These are phyloP conservation scores for Xenopus laevis DNA, from an alignment of 2,113 vertebrate species.

Conservation along the genomic window DNA sequence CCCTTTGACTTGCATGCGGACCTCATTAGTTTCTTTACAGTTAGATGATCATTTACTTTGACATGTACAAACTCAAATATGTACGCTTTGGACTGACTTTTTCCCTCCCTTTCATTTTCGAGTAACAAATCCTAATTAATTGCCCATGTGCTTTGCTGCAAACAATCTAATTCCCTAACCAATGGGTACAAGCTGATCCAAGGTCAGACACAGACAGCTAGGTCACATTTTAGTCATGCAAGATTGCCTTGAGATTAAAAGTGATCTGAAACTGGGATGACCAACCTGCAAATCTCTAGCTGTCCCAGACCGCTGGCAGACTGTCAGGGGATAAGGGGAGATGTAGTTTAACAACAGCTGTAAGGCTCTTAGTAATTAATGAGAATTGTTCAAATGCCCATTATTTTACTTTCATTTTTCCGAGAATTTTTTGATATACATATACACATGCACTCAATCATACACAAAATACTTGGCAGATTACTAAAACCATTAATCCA, in stretches of 20 bases:
- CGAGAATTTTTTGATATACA: too few relatives aligned
- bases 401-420: too few relatives aligned
- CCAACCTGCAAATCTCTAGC: neutral
- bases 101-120: conserved; percentile 48
- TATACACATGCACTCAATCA: too few relatives aligned
- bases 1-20: conserved; percentile 29
- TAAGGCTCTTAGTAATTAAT: too few relatives aligned
- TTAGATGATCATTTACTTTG: conserved; percentile 55
- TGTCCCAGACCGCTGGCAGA: too few relatives aligned
- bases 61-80: conserved; percentile 53
- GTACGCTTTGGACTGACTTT: conserved; percentile 37
- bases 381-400: too few relatives aligned
- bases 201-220: conserved; percentile 42
- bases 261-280: neutral
- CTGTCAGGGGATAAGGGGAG: too few relatives aligned
- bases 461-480: too few relatives aligned
- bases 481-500: too few relatives aligned
- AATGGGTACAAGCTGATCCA: conserved; percentile 45
- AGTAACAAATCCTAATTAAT: conserved; percentile 54
- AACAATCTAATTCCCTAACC: conserved; percentile 45
- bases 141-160: conserved; percentile 52
- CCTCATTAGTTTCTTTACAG: conserved; percentile 46
- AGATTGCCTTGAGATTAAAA: conserved; percentile 1
- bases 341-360: too few relatives aligned
- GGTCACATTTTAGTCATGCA: conserved; percentile 35